Base-by-base conservation (phyloP, 2,797 vertebrate genomes). In the Potorous gilbertii region DNA sequence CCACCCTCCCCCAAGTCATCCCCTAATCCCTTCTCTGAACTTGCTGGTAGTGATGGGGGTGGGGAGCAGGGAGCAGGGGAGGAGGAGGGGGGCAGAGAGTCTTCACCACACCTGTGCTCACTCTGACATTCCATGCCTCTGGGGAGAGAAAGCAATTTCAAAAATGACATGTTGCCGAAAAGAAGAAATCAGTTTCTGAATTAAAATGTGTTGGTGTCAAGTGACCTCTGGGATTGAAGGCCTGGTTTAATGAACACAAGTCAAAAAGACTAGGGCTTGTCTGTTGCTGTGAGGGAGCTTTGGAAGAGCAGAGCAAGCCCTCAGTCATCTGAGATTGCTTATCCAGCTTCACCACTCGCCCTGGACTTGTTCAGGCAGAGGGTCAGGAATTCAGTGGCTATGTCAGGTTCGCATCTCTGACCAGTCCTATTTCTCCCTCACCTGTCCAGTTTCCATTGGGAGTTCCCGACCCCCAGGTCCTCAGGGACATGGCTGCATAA, bases 51-150 rank as follows among this genome's bases (percentile, higher is more conserved):
- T 81, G n/a, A 81, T 81, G 74, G 74, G 74, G 74, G 74, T 81
- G 40, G 74, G 62, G 97, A 95, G 0, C 90, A 81, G 74, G 54
- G 92, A 90, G n/a, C 91, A 91, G 94, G 94, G 94, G n/a, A 40
- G 28, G n/a, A 81, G 97, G 97, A 95, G 54, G 93, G 93, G 96
- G 97, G 96, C 93, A 13, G 97, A 55, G 40, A 0, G 0, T 16
- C 94, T 87, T 40, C 74, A 13, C 97, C 91, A 95, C 98, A 98
- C 98, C 98, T 99, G 98, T 96, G 0, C 0, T 0, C 95, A 95
- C 97, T 97, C 97, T 50, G 95, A 98, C 97, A 97, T 97, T 97
- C 94, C 29, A 92, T 87, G 98, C 98, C 98, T 97, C 98, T 98
- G 98, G 98, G 98, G 98, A 98, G 91, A 0, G 94, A 92, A 94